A percentile compares a stretch with the other conserved stretches of the same genome.
These are phyloP conservation scores for Onychomys arenicola DNA, from an alignment of 2,797 vertebrate species.

Conservation along the genomic window DNA sequence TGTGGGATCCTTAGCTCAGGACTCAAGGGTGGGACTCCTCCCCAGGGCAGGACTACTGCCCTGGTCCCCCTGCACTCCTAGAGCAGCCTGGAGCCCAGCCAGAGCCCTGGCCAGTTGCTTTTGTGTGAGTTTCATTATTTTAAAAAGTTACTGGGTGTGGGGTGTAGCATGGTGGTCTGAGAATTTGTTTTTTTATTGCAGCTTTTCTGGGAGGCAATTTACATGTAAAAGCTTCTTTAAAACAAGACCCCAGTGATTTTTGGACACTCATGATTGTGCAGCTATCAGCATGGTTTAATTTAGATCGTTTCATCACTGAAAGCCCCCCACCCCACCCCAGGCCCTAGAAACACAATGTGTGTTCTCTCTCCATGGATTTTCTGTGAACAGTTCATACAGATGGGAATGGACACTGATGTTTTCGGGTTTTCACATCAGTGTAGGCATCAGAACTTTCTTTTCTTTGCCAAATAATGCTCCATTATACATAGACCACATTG, in stretches of 20 bases:
- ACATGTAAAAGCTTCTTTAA: neutral
- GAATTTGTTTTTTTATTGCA: neutral
- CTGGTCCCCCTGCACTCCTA: neutral
- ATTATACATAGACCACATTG: neutral
- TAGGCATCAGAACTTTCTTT: neutral
- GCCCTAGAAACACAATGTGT: neutral
- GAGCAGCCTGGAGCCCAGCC: neutral
- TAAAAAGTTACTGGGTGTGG: neutral
- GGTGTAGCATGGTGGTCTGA: neutral
- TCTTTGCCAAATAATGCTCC: neutral
- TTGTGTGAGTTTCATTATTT: neutral
- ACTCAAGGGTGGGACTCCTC: neutral
- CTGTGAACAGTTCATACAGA: neutral
- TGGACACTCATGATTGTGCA: neutral
- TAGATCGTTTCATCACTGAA: neutral
- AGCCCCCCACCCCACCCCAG: neutral
- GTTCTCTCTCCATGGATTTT: neutral
- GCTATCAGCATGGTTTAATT: neutral
- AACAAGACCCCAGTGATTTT: neutral
- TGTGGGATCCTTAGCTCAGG: neutral
- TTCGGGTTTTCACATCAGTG: neutral
- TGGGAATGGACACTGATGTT: too few species aligned
- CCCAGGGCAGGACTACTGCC: neutral
- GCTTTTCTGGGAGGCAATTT: neutral
- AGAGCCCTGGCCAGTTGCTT: neutral